These are phyloP conservation scores for Mayetiola destructor DNA, from an alignment of 2,888 invertebrate genomes.

Conservation along the genomic window DNA sequence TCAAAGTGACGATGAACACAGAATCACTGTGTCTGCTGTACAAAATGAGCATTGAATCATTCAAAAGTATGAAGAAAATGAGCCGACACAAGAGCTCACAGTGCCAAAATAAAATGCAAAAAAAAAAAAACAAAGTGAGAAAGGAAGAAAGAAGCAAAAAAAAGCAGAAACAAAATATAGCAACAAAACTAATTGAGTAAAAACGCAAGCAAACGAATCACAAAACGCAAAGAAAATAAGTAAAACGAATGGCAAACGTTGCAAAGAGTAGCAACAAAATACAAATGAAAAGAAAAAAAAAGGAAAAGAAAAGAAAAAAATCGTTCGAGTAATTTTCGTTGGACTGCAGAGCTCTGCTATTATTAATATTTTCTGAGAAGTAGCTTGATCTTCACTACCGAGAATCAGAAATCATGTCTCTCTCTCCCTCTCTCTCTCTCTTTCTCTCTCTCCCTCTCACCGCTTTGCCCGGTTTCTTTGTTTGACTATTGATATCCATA, in stretches of 20 bases:
- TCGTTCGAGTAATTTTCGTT: constrained; percentile 13
- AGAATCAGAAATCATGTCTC: constrained; percentile 5
- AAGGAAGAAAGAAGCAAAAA: neutral
- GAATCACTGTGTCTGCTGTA: no score
- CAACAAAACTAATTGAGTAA: neutral
- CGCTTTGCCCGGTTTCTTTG: neutral
- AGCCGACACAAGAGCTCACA: no score
- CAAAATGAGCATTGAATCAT: no score
- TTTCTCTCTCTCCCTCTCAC: neutral
- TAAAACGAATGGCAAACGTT: no score
- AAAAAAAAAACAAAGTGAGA: neutral
- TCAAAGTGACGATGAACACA: no score
- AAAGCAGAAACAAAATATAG: neutral
- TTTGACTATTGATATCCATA: no score
- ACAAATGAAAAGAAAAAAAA: neutral
- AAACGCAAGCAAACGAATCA: neutral
- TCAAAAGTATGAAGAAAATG: no score
- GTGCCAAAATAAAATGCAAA: neutral
- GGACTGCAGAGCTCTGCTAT: constrained; percentile 11
- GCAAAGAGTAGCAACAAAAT: no score
- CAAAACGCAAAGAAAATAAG: neutral
- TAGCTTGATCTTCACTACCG: constrained; percentile 7
- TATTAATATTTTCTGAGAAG: constrained; percentile 11
- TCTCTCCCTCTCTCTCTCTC: neutral
- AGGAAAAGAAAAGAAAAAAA: neutral